Conservation (phyloP, 2,888 invertebrate genomes). For the Steinernema scapterisci region DNA sequence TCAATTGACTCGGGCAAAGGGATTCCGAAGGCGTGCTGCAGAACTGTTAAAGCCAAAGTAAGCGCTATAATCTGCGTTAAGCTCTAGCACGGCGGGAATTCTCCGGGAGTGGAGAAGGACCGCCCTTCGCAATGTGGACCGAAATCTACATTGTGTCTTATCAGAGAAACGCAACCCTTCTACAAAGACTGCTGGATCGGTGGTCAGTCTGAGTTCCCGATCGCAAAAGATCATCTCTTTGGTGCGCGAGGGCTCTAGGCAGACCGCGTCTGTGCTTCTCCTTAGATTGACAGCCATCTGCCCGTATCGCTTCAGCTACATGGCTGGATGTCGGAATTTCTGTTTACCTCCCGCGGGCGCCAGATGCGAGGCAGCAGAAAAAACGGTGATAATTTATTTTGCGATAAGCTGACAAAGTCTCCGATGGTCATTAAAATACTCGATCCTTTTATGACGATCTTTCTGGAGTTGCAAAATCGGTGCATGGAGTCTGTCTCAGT, state of each 20-base stretch:
- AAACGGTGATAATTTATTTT: not conserved
- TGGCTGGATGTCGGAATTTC: no score
- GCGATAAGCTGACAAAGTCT: not conserved
- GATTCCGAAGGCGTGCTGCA: not conserved
- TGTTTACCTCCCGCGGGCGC: no score
- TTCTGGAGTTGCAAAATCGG: not conserved
- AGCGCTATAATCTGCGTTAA: slow-evolving; percentile 28
- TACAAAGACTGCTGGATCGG: slow-evolving; percentile 14
- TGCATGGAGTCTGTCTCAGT: not conserved
- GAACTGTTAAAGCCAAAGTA: slow-evolving; percentile 4
- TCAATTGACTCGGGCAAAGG: no score
- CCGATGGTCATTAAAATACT: not conserved
- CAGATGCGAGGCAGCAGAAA: not conserved
- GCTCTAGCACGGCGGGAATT: slow-evolving; percentile 17
- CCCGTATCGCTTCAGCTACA: no score
- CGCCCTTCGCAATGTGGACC: slow-evolving; percentile 12
- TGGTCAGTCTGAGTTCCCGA: not conserved
- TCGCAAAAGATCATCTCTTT: slow-evolving; percentile 6
- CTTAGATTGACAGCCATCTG: not conserved
- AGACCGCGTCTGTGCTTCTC: not conserved
- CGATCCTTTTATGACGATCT: not conserved
- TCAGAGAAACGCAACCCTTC: slow-evolving; percentile 26
- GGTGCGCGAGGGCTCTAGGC: not conserved
- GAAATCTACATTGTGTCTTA: slow-evolving; percentile 27
- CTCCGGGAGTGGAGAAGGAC: not conserved